phyloP scores from a whole-genome alignment of 2,797 vertebrate genomes.

The Spea hammondii region DNA sequence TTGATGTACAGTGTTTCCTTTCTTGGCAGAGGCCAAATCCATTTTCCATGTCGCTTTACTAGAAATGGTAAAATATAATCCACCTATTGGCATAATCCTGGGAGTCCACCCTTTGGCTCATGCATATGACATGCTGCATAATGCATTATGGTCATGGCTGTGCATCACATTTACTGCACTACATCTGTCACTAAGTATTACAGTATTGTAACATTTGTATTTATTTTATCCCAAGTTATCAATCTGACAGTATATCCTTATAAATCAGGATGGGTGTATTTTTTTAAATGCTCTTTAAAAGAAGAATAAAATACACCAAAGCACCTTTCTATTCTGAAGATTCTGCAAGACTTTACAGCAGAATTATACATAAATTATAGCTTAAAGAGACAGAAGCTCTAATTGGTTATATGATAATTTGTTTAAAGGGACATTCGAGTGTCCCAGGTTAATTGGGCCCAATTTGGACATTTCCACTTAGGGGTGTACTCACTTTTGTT shows the following conservation, averaged over 20 bases:
- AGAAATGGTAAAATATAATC: slow-evolving; percentile 40
- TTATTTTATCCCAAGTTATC: not conserved
- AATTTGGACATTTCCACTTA: too few relatives aligned
- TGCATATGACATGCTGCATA: slow-evolving; percentile 28
- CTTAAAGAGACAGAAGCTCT: too few relatives aligned
- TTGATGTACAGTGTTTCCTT: slow-evolving; percentile 21
- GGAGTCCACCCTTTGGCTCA: slow-evolving; percentile 43
- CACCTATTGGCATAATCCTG: slow-evolving; percentile 22
- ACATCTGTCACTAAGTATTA: slow-evolving; percentile 8
- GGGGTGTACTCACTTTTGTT: too few relatives aligned
- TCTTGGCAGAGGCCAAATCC: slow-evolving; percentile 29
- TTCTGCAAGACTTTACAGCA: too few relatives aligned
- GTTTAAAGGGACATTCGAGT: too few relatives aligned
- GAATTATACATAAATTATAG: too few relatives aligned
- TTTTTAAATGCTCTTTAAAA: too few relatives aligned
- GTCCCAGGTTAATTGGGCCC: too few relatives aligned
- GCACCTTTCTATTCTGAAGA: too few relatives aligned
- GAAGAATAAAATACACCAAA: too few relatives aligned
- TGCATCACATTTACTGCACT: not conserved
- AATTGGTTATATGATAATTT: too few relatives aligned
- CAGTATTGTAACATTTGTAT: not conserved
- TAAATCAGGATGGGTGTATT: not conserved
- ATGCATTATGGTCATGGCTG: slow-evolving; percentile 21
- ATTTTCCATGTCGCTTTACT: slow-evolving; percentile 45
- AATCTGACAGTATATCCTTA: not conserved